Conservation (phyloP, 2,888 invertebrate genomes). For the Latheticus oryzae region DNA sequence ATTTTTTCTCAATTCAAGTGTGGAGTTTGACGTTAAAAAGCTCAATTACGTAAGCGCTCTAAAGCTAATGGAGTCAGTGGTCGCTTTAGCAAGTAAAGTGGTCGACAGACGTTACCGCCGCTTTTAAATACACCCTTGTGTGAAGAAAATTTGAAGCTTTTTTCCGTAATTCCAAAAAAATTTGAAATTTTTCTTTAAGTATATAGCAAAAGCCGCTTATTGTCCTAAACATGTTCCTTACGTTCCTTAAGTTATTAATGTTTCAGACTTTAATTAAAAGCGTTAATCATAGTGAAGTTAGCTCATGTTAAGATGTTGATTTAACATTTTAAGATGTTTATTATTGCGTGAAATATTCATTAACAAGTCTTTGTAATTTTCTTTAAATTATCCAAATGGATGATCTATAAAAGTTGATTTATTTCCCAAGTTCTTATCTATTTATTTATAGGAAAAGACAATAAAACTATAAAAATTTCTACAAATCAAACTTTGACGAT, state of each 20-base stretch:
- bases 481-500: neutral
- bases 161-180: no score
- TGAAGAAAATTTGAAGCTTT: no score
- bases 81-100: conserved; percentile 4
- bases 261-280: conserved; percentile 8
- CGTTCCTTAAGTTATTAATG: conserved; percentile 3
- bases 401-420: no score
- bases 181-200: conserved; percentile 5
- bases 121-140: no score
- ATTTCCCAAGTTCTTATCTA: no score
- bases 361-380: no score
- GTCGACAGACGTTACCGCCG: conserved; percentile 3
- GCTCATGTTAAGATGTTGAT: neutral
- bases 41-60: neutral
- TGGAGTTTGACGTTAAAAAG: no score
- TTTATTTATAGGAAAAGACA: conserved; percentile 12
- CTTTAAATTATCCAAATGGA: no score
- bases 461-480: conserved; percentile 12
- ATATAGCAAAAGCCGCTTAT: neutral
- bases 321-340: neutral
- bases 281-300: conserved; percentile 2
- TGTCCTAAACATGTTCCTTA: no score
- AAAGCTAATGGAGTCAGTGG: conserved; percentile 6
- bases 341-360: no score
- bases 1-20: no score